Percentiles rank a stretch among this genome's conserved stretches.
phyloP scores from a whole-genome alignment of 2,888 invertebrate species.

The Pyrocoelia pectoralis region DNA sequence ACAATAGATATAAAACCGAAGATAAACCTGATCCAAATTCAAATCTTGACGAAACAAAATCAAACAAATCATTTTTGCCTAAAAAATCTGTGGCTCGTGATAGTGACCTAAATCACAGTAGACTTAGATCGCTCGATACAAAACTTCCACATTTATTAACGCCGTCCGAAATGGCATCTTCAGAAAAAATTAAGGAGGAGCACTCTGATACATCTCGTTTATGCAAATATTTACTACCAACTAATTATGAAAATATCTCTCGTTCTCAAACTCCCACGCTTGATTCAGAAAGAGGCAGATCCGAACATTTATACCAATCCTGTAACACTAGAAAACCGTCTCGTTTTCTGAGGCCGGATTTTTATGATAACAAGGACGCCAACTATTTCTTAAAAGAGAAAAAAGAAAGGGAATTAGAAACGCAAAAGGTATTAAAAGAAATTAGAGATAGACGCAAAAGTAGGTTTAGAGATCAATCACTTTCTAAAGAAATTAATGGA shows the following conservation, averaged over 20 bases:
- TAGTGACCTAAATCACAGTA: neutral
- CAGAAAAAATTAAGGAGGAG: neutral
- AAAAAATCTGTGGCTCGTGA: constrained; percentile 40
- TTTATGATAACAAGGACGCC: constrained; percentile 75
- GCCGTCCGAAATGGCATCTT: neutral
- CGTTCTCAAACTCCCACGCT: constrained; percentile 15
- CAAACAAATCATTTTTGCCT: constrained; percentile 48
- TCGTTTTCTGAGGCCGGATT: constrained; percentile 80
- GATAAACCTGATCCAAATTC: neutral
- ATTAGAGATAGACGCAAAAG: constrained; percentile 68
- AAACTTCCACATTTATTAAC: neutral
- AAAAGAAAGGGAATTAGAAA: constrained; percentile 72
- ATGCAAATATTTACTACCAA: constrained; percentile 24
- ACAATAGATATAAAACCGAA: neutral
- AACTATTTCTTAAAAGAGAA: constrained; percentile 70
- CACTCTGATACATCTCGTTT: constrained; percentile 17
- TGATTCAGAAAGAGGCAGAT: constrained; percentile 33
- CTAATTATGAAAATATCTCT: constrained; percentile 26
- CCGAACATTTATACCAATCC: constrained; percentile 45
- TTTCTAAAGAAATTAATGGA: constrained; percentile 45
- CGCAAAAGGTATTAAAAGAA: constrained; percentile 73
- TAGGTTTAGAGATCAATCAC: constrained; percentile 49
- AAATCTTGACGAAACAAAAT: constrained; percentile 14
- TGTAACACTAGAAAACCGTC: constrained; percentile 67
- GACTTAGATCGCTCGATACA: neutral